Evolutionary conservation across 2,797 vertebrate genomes (phyloP), one percentile per base, ranked within the genome.

Genomic region (Adelosebastes latens): DNA sequence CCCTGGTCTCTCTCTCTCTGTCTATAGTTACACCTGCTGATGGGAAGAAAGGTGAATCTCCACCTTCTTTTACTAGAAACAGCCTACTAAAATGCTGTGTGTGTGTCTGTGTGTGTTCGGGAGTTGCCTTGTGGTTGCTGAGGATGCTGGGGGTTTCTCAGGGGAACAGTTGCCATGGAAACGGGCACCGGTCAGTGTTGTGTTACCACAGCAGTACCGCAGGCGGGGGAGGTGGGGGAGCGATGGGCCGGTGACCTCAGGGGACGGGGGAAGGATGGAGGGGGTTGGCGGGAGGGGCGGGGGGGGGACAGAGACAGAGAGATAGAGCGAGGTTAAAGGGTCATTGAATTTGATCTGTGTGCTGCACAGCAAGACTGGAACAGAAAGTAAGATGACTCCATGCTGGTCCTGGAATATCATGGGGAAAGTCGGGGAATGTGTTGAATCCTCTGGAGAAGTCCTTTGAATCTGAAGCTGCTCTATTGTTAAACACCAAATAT

Each of bases 131-230:
- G 84, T 87, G 84, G 87, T 89, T 93, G 90, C 91, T 88, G 90
- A 93, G 92, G 89, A 92, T 89, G 90, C 85, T 88, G 88, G 90
- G 84, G 81, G 87, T 89, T 86, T 68, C 94, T 95, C 93, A 79
- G 72, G 91, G 93, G 93, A 92, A 80, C 52, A 64, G 95, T 95
- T 93, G 83, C 93, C 90, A 60, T 92, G 88, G 95, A 90, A 95
- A 95, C 93, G 86, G 90, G 83, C 92, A 93, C 92, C 92, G 91
- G 90, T 96, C 91, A 94, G 94, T 94, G 90, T 96, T 95, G 94
- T 95, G 92, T 96, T 96, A 94, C 96, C 89, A 91, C 94, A 88
- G 93, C 87, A 92, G 91, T 82, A 83, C 86, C 79, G 69, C 86
- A 87, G 87, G 83, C 78, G 14, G 77, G 82, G 75, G 75, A 65